These are phyloP conservation scores for Zosterops hypoxanthus DNA, from an alignment of 2,113 vertebrate genomes.

Conservation along the genomic window DNA sequence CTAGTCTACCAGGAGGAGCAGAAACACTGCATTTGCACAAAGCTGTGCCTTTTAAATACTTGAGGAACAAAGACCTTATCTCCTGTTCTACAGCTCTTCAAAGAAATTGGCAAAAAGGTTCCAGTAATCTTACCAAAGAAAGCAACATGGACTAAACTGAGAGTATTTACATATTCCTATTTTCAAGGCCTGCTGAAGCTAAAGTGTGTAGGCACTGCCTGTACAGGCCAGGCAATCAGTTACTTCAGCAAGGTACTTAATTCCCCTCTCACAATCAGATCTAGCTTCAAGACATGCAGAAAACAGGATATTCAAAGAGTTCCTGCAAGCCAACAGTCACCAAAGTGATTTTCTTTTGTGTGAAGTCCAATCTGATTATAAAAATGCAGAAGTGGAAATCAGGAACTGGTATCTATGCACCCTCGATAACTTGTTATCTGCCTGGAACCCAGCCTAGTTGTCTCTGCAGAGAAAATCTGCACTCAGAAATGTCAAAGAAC, in stretches of 20 bases:
- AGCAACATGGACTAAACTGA: neutral
- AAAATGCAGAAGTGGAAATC: constrained; percentile 54
- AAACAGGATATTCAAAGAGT: constrained; percentile 57
- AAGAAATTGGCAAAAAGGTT: neutral
- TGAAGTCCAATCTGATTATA: constrained; percentile 64
- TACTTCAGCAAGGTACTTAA: constrained; percentile 54
- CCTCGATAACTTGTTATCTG: constrained; percentile 47
- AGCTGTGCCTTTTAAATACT: neutral
- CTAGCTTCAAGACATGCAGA: constrained; percentile 7
- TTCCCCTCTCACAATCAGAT: constrained; percentile 47
- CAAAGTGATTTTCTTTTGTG: constrained; percentile 53
- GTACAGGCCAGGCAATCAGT: constrained; percentile 9
- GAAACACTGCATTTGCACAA: neutral
- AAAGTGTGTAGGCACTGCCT: rapidly evolving
- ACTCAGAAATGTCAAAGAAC: constrained; percentile 39
- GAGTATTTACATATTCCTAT: neutral
- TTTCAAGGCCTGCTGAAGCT: neutral
- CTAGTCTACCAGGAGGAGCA: neutral
- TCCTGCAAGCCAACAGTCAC: constrained; percentile 37
- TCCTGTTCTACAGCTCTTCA: neutral
- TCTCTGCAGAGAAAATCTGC: constrained; percentile 17
- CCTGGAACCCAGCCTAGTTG: constrained; percentile 51
- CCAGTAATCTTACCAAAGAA: neutral
- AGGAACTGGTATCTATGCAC: constrained; percentile 38
- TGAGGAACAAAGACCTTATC: neutral